These are phyloP conservation scores for Auanema freiburgensis DNA, from an alignment of 2,888 invertebrate genomes.

Conservation along the genomic window DNA sequence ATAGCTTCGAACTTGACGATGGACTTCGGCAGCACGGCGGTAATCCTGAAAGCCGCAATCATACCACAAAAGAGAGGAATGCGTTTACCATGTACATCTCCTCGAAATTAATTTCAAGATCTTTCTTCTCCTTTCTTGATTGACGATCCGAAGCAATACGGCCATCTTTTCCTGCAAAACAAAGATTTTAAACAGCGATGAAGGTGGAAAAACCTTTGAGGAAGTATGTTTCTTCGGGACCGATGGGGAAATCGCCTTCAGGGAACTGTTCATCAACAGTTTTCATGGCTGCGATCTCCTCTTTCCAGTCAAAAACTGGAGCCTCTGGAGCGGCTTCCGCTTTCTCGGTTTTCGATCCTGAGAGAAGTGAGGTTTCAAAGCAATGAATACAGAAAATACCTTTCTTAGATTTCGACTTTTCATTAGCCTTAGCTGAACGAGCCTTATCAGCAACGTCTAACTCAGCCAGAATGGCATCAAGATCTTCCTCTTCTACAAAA, in stretches of 20 bases:
- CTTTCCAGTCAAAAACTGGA: slow-evolving; percentile 25
- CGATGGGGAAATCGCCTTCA: slow-evolving; percentile 82
- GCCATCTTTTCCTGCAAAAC: slow-evolving; percentile 51
- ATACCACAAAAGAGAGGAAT: slow-evolving; percentile 1
- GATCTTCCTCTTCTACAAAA: slow-evolving; percentile 46
- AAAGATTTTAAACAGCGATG: slow-evolving; percentile 12
- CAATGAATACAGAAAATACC: slow-evolving; percentile 10
- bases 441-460: slow-evolving; percentile 47
- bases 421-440: slow-evolving; percentile 39
- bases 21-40: slow-evolving; percentile 93
- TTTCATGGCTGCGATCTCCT: slow-evolving; percentile 53
- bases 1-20: slow-evolving; percentile 89
- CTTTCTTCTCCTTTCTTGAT: slow-evolving; percentile 74
- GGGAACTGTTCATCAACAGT: slow-evolving; percentile 79
- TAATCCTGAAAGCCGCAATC: slow-evolving; percentile 30
- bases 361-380: background rate
- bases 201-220: slow-evolving; percentile 25
- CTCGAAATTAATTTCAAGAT: slow-evolving; percentile 84
- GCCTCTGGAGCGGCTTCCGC: slow-evolving; percentile 14
- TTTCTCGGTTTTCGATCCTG: slow-evolving; percentile 10
- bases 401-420: slow-evolving; percentile 41
- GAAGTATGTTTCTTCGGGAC: slow-evolving; percentile 65
- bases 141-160: slow-evolving; percentile 61
- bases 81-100: slow-evolving; percentile 80
- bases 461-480: slow-evolving; percentile 59